Evolutionary conservation across 2,797 vertebrate genomes (phyloP).

Genomic region (Pseudomugil tenellus): DNA sequence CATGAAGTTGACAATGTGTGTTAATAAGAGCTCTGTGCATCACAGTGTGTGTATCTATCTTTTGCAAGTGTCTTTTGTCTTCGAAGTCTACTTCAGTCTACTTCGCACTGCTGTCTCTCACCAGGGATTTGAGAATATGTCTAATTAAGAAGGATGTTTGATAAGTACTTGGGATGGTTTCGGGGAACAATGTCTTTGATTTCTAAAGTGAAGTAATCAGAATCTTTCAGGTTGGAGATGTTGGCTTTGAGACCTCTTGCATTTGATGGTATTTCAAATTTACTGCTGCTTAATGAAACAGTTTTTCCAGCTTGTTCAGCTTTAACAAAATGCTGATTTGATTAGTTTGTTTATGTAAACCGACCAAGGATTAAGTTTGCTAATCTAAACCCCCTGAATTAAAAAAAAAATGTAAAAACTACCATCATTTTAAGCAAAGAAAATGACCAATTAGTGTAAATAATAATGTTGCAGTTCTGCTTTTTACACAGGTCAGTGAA

Average conservation of each 20-base stretch:
- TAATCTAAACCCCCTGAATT: not conserved
- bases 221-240: conserved; percentile 45
- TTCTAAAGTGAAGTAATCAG: conserved; percentile 33
- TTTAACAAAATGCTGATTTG: not conserved
- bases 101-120: conserved; percentile 32
- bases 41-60: conserved; percentile 12
- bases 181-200: conserved; percentile 20
- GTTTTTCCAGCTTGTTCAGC: conserved; percentile 11
- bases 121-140: conserved; percentile 40
- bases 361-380: conserved; percentile 16
- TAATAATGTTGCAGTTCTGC: not conserved
- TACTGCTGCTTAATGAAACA: conserved; percentile 36
- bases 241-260: conserved; percentile 24
- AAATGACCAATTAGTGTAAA: not conserved
- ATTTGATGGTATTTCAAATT: conserved; percentile 42
- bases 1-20: not conserved
- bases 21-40: conserved; percentile 26
- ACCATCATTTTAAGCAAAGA: conserved; percentile 1
- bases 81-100: conserved; percentile 30
- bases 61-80: conserved; percentile 17
- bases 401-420: not conserved
- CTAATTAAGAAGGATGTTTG: conserved; percentile 36
- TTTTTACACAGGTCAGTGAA: conserved; percentile 16
- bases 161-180: conserved; percentile 29
- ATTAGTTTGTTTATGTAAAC: not conserved